Evolutionary conservation across 2,797 vertebrate genomes (phyloP), one percentile per base, ranked within the genome.

Genomic region (Streptopelia turtur): DNA sequence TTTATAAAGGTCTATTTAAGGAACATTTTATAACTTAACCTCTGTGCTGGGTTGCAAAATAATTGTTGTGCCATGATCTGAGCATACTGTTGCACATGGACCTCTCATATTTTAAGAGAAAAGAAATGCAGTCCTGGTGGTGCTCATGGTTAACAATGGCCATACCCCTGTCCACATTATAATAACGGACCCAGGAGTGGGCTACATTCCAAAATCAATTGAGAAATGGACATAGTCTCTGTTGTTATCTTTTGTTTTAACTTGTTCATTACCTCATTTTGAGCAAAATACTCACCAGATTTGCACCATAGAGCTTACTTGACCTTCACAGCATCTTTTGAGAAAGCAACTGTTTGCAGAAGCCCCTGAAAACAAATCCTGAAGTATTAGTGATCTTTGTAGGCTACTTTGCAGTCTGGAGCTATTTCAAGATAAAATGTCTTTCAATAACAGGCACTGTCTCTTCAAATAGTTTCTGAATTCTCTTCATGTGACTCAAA

Each of bases 31-130:
- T 30, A 65, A 30, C 1, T 43, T 43, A 59, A 60, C 8, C 18
- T 52, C 33, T 69, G 3, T 53, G 11, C 11, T 70, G 24, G 31
- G 11, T 0, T 3, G 25, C 10, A 55, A 61, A 91, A 30, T 21
- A 81, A 30, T 57, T 78, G 4, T 28, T 59, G 25, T 55, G 17
- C 6, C 59, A 4, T 39, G 22, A 43, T n/a, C 60, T 70, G 31
- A 25, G 3, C 16, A 15, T 37, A 28, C 6, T 55, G 23, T 35
- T 81, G 8, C 11, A 45, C 28, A 45, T 37, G 0, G 1, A 11
- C 91, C 11, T 74, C 25, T 28, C 6, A 56, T 49, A 8, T 47
- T 82, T 75, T 59, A 63, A 37, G 5, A 59, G 21, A 75, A 78
- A 16, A 57, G 16, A 70, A 71, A 61, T 22, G 20, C 10, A 50